Conservation (phyloP, 2,888 invertebrate genomes). For the Ectobius pallidus region DNA sequence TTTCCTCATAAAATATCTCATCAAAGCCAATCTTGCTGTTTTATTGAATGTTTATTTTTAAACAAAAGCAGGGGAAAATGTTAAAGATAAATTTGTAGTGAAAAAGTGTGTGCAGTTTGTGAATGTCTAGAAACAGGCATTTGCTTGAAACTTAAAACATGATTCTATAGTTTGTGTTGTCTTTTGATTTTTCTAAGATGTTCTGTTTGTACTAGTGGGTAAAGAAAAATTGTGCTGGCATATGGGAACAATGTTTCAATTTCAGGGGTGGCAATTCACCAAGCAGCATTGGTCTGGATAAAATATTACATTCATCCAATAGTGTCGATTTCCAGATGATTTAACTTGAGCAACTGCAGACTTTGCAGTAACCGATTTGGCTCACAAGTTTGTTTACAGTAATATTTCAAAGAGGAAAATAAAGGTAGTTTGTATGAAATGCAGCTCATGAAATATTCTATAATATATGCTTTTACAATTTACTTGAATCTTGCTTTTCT, state of each 20-base stretch:
- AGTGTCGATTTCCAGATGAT: neutral
- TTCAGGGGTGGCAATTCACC: conserved; percentile 26
- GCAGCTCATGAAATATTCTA: neutral
- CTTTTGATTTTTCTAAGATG: no score
- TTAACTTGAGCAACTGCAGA: neutral
- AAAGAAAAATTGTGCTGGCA: conserved; percentile 11
- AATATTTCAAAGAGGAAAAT: conserved; percentile 13
- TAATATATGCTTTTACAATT: neutral
- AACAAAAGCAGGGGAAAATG: no score
- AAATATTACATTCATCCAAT: conserved; percentile 9
- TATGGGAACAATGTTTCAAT: conserved; percentile 24
- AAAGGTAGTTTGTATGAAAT: conserved; percentile 19
- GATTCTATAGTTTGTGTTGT: no score
- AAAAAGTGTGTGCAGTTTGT: no score
- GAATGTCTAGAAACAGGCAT: no score
- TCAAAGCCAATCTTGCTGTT: no score
- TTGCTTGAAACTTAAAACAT: no score
- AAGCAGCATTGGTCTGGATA: conserved; percentile 17
- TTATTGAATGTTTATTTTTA: no score
- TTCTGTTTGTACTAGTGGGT: conserved; percentile 20
- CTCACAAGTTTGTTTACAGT: conserved; percentile 16
- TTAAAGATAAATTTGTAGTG: no score
- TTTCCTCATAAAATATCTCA: no score
- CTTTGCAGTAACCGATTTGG: conserved; percentile 22
- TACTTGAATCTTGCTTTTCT: neutral